Percentiles rank a stretch among this genome's conserved stretches.
These are phyloP conservation scores for Enteromius argenteus DNA, from an alignment of 2,797 vertebrate genomes.

Conservation along the genomic window DNA sequence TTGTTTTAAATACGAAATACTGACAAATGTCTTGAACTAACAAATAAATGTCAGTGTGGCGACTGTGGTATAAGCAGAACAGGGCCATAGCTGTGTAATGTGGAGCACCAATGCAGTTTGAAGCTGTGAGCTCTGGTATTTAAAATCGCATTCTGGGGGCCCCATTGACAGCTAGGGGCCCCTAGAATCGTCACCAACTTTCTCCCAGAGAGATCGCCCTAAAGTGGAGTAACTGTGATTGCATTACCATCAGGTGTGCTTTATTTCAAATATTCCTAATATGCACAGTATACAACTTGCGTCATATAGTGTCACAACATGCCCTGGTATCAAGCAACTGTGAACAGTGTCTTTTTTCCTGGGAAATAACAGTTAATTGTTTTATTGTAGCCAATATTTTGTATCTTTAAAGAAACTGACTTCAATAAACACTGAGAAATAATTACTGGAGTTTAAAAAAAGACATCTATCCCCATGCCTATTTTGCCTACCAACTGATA, in stretches of 20 bases:
- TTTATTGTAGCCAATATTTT: background rate
- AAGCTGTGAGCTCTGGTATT: background rate
- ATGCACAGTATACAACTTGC: too few species aligned
- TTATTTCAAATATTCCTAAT: too few species aligned
- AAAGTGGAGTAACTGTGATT: background rate
- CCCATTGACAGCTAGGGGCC: background rate
- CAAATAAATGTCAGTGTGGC: background rate
- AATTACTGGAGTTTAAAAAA: background rate
- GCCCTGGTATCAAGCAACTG: background rate
- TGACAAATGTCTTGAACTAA: background rate
- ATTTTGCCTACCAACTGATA: too few species aligned
- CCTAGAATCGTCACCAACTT: background rate
- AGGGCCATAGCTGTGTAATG: background rate
- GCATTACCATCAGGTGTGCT: background rate
- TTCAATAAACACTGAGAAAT: background rate
- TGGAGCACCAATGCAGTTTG: background rate
- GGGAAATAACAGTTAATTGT: too few species aligned
- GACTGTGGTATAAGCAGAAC: background rate
- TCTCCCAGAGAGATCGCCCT: background rate
- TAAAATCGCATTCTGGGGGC: background rate
- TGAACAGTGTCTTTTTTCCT: background rate
- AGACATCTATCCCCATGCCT: background rate
- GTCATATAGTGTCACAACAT: background rate
- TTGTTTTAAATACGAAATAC: background rate
- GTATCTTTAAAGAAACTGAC: background rate